Evolutionary conservation across 2,888 invertebrate genomes (phyloP).

Genomic region (Deroplatys truncata): DNA sequence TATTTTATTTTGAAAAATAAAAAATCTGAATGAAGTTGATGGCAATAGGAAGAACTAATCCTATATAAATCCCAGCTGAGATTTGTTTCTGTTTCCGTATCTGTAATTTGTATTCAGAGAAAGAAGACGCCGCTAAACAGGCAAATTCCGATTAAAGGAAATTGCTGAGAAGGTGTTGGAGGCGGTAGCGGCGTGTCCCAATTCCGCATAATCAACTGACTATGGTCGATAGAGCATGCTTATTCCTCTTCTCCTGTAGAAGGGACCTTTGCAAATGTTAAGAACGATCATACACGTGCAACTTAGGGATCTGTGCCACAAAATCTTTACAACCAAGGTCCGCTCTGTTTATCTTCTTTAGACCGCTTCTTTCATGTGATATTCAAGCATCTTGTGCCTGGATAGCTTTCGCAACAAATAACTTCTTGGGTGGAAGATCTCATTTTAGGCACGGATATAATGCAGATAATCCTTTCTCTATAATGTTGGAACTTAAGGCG

Average conservation of each 20-base stretch:
- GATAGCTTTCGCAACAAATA: too few species aligned
- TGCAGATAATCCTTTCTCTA: too few species aligned
- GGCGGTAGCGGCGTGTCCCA: neutral
- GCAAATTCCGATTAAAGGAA: slow-evolving; percentile 7
- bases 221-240: neutral
- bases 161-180: neutral
- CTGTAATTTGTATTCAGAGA: slow-evolving; percentile 3
- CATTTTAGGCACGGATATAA: too few species aligned
- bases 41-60: neutral
- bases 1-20: too few species aligned
- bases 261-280: neutral
- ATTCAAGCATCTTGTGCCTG: too few species aligned
- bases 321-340: too few species aligned
- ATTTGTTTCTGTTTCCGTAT: neutral
- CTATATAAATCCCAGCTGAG: neutral
- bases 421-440: too few species aligned
- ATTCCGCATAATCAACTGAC: neutral
- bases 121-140: neutral
- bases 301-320: too few species aligned
- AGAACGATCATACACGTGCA: neutral
- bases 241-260: neutral
- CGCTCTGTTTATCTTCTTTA: too few species aligned
- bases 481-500: too few species aligned
- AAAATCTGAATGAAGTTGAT: neutral
- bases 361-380: too few species aligned